These are phyloP conservation scores for Cecidostiba fungosa DNA, from an alignment of 2,888 invertebrate species.

Conservation along the genomic window DNA sequence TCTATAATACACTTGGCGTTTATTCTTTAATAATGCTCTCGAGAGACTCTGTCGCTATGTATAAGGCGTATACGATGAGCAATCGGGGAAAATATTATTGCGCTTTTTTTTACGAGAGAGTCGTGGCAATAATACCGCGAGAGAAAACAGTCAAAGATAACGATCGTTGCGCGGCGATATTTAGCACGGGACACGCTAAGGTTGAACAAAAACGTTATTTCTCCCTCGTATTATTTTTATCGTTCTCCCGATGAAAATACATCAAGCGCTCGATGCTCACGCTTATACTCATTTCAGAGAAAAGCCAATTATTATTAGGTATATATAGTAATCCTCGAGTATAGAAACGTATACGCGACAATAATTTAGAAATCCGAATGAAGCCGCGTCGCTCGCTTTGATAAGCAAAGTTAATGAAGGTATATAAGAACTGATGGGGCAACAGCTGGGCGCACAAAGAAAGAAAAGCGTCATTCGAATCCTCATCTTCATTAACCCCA, in stretches of 20 bases:
- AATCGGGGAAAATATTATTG: constrained; percentile 1
- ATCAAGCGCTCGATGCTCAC: neutral
- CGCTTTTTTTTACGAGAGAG: neutral
- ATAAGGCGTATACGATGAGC: neutral
- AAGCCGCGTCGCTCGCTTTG: neutral
- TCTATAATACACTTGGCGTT: too few relatives aligned
- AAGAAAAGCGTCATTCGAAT: constrained; percentile 11
- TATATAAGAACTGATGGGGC: neutral
- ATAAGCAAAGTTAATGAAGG: neutral
- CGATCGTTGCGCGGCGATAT: neutral
- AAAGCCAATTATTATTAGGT: neutral
- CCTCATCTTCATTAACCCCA: constrained; percentile 31
- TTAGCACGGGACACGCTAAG: neutral
- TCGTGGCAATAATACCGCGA: neutral
- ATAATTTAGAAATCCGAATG: neutral
- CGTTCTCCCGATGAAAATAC: neutral
- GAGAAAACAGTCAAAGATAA: neutral
- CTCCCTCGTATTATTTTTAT: neutral
- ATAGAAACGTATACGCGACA: neutral
- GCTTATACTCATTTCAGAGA: neutral
- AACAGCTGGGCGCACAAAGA: neutral
- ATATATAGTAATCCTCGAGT: too few relatives aligned
- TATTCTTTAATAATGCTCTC: too few relatives aligned
- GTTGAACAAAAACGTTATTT: neutral
- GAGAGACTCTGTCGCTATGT: too few relatives aligned